These are phyloP conservation scores for Agrotis ipsilon DNA, from an alignment of 2,888 invertebrate genomes.

Conservation along the genomic window DNA sequence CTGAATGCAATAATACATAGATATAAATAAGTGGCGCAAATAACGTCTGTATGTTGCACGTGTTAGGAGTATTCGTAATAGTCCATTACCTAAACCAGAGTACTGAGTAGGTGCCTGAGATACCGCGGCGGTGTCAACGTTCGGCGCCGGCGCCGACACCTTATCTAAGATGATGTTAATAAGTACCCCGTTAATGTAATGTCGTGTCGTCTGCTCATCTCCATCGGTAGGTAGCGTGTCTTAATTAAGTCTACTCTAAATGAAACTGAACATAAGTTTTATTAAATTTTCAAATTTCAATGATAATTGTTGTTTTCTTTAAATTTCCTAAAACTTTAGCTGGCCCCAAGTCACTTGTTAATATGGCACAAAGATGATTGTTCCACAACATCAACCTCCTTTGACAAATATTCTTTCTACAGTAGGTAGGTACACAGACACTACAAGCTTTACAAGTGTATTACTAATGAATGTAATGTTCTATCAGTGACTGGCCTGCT, in stretches of 20 bases:
- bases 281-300: slow-evolving; percentile 90
- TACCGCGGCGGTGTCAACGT: neutral
- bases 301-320: slow-evolving; percentile 66
- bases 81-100: neutral
- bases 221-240: slow-evolving; percentile 83
- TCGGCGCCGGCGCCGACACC: neutral
- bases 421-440: too few relatives aligned
- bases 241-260: slow-evolving; percentile 83
- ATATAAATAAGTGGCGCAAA: slow-evolving; percentile 6
- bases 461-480: too few relatives aligned
- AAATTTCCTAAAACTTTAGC: neutral
- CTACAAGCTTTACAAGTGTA: too few relatives aligned
- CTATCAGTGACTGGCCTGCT: too few relatives aligned
- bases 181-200: slow-evolving; percentile 55
- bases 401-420: too few relatives aligned
- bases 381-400: too few relatives aligned
- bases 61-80: neutral
- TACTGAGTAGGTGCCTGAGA: neutral
- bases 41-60: neutral
- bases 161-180: neutral
- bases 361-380: too few relatives aligned
- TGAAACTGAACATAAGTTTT: slow-evolving; percentile 86
- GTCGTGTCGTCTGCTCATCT: slow-evolving; percentile 78
- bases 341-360: too few relatives aligned
- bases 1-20: slow-evolving; percentile 16